Percentiles rank a stretch among this genome's conserved stretches.
Evolutionary conservation across 1,140 invertebrate genomes (phyloP).

Genomic region (Psix sp.): DNA sequence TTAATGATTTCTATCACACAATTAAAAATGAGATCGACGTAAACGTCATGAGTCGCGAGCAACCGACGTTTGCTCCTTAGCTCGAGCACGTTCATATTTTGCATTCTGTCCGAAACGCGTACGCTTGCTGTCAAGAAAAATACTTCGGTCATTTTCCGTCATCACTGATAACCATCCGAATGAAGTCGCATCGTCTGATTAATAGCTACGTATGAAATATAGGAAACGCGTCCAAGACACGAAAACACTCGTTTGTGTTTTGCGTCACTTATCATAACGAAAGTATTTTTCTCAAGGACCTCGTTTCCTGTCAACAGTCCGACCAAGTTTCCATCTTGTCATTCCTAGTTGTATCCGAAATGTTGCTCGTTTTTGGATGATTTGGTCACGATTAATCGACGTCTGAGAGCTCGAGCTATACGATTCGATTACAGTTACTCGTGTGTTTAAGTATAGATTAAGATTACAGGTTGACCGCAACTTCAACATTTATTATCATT

Average conservation of each 20-base stretch:
- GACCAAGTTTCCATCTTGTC: too few relatives aligned
- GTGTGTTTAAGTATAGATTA: too few relatives aligned
- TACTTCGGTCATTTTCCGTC: too few relatives aligned
- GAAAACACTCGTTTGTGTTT: conserved; percentile 22
- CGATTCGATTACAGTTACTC: too few relatives aligned
- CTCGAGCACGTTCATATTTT: conserved; percentile 33
- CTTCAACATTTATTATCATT: too few relatives aligned
- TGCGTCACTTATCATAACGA: conserved; percentile 6
- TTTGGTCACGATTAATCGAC: too few relatives aligned
- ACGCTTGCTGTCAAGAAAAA: conserved; percentile 47
- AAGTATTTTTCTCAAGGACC: conserved; percentile 45
- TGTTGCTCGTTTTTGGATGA: too few relatives aligned
- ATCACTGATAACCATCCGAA: too few relatives aligned
- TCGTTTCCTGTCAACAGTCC: conserved; percentile 30
- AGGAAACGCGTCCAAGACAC: conserved; percentile 24
- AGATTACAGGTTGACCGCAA: too few relatives aligned
- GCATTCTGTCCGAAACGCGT: conserved; percentile 31
- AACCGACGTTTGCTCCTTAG: conserved; percentile 60
- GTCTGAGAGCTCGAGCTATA: too few relatives aligned
- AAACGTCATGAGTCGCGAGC: conserved; percentile 66
- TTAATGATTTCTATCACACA: conserved; percentile 58
- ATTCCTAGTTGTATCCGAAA: too few relatives aligned
- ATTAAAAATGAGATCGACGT: conserved; percentile 74
- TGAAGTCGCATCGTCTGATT: conserved; percentile 32
- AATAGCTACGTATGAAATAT: conserved; percentile 33